Percentiles rank a stretch among this genome's conserved stretches.
Evolutionary conservation across 2,113 vertebrate species (phyloP).

Genomic region (Trochalopteron elliotii): DNA sequence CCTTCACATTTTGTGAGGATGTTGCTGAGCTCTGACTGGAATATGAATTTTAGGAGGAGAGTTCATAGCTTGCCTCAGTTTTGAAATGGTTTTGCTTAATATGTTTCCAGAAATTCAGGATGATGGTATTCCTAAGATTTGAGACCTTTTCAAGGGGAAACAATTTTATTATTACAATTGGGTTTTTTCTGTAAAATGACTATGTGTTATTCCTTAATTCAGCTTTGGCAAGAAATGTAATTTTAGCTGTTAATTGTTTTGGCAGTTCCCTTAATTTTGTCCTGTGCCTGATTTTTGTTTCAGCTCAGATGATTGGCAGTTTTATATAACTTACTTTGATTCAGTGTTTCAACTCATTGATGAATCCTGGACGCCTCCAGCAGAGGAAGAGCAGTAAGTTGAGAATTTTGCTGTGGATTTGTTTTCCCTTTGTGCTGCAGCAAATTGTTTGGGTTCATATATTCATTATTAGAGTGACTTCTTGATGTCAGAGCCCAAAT

Average conservation of each 20-base stretch:
- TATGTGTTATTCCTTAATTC: background rate
- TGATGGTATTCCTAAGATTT: background rate
- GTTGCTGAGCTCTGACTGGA: background rate
- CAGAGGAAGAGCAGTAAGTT: conserved; percentile 91
- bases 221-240: background rate
- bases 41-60: background rate
- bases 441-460: background rate
- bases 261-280: conserved; percentile 40
- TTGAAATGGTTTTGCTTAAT: background rate
- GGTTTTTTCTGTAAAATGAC: background rate
- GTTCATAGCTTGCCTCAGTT: background rate
- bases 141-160: background rate
- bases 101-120: background rate
- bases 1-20: background rate
- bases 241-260: background rate
- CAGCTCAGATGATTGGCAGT: conserved; percentile 99
- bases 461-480: background rate
- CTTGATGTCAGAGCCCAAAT: background rate
- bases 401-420: background rate
- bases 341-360: conserved; percentile 93
- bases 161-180: background rate
- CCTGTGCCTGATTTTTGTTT: conserved; percentile 65
- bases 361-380: conserved; percentile 87
- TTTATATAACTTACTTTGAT: conserved; percentile 94
- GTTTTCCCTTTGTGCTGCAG: background rate